Percentiles rank a stretch among this genome's conserved stretches.
Conservation (phyloP, 1,140 invertebrate species). For the Drosophila arawakana region DNA sequence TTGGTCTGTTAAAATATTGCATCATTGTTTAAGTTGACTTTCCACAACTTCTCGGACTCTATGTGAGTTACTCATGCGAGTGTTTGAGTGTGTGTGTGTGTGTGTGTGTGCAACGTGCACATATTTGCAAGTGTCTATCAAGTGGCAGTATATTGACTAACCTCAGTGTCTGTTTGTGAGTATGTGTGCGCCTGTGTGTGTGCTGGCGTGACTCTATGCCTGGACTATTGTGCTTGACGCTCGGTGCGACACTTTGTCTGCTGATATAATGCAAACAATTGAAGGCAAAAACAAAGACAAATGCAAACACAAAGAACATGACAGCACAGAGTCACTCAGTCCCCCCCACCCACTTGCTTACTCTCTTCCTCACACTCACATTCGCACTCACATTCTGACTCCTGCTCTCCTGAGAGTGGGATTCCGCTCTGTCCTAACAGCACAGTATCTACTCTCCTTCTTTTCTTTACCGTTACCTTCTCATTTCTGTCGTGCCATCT, state of each 20-base stretch:
- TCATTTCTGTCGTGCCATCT: too few relatives aligned
- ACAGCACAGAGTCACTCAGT: conserved; percentile 32
- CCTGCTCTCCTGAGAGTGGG: too few relatives aligned
- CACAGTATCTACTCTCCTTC: too few relatives aligned
- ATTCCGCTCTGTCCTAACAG: too few relatives aligned
- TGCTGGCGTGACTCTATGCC: conserved; percentile 23
- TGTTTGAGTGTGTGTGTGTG: background rate
- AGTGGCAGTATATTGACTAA: conserved; percentile 54
- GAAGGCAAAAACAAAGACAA: conserved; percentile 44
- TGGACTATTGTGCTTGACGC: conserved; percentile 49
- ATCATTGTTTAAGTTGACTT: conserved; percentile 31
- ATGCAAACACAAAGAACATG: conserved; percentile 45
- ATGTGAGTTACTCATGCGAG: background rate
- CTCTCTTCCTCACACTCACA: background rate
- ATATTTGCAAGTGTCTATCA: conserved; percentile 28
- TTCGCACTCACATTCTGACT: background rate
- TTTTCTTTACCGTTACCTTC: too few relatives aligned
- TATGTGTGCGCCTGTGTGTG: background rate
- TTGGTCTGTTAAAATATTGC: background rate
- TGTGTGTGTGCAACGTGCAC: conserved; percentile 8
- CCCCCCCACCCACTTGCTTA: background rate
- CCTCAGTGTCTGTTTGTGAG: conserved; percentile 38
- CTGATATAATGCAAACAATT: conserved; percentile 71
- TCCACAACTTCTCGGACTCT: conserved; percentile 3
- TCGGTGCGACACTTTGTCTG: conserved; percentile 74